These are phyloP conservation scores for Hirudo medicinalis DNA, from an alignment of 1,140 invertebrate species.

Conservation along the genomic window DNA sequence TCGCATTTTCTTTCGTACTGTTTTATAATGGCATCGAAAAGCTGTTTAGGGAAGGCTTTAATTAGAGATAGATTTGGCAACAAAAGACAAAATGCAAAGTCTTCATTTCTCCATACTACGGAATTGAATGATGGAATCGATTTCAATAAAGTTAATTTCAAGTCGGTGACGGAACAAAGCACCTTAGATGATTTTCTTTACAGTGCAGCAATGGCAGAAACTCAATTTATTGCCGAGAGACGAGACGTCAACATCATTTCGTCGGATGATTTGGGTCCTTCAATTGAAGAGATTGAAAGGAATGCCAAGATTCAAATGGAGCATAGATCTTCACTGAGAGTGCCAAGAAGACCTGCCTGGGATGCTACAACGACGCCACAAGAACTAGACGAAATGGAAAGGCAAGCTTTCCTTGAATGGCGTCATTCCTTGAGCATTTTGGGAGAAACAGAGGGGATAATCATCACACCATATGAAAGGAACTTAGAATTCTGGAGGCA, in stretches of 20 bases:
- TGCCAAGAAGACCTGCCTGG: constrained; percentile 62
- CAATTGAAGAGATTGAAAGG: constrained; percentile 26
- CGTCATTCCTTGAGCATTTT: constrained; percentile 57
- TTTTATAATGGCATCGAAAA: neutral
- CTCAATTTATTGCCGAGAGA: constrained; percentile 60
- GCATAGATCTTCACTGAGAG: neutral
- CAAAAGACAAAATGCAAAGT: constrained; percentile 1
- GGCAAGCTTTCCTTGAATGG: constrained; percentile 74
- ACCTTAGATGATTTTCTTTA: constrained; percentile 88
- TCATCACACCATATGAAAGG: constrained; percentile 90
- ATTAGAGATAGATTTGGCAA: constrained; percentile 10
- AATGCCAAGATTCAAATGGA: constrained; percentile 24
- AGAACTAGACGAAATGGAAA: constrained; percentile 63
- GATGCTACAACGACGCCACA: constrained; percentile 56
- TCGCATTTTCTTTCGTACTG: too few species aligned
- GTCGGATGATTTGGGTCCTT: neutral
- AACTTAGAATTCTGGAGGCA: constrained; percentile 98
- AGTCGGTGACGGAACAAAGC: constrained; percentile 87
- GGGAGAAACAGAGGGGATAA: constrained; percentile 63
- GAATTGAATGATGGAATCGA: constrained; percentile 78
- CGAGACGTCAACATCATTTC: neutral
- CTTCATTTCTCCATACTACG: constrained; percentile 63
- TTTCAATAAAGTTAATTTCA: constrained; percentile 72
- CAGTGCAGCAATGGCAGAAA: constrained; percentile 80
- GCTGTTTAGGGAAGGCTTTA: neutral